phyloP scores from a whole-genome alignment of 2,113 vertebrate genomes.

The Aspidoscelis tigris region DNA sequence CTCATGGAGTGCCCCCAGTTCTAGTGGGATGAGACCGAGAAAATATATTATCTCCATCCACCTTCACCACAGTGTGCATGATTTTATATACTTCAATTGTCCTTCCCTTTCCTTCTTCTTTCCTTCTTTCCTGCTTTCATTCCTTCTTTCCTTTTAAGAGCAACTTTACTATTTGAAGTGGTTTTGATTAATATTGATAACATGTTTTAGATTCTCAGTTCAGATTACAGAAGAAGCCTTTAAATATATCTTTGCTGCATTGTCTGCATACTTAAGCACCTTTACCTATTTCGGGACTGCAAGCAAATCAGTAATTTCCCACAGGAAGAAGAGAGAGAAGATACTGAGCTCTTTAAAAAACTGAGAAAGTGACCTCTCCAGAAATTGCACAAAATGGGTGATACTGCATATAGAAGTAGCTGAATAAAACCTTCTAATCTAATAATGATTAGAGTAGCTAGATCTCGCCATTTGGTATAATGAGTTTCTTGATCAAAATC shows the following conservation, averaged over 20 bases:
- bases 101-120: no score
- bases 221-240: conserved; percentile 53
- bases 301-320: conserved; percentile 23
- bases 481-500: conserved; percentile 54
- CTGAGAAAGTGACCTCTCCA: conserved; percentile 41
- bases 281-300: conserved; percentile 3
- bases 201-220: conserved; percentile 59
- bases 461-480: conserved; percentile 52
- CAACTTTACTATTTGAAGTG: conserved; percentile 2
- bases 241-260: conserved; percentile 48
- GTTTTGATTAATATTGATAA: conserved; percentile 66
- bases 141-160: accelerated
- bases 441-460: conserved; percentile 62
- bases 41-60: no score
- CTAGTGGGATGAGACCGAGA: no score
- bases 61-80: no score
- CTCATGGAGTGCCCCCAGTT: no score
- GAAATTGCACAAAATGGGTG: conserved; percentile 44
- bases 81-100: no score
- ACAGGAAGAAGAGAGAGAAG: conserved; percentile 1
- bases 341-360: not conserved
- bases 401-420: conserved; percentile 59
- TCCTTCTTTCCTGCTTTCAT: no score
- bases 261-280: conserved; percentile 61
- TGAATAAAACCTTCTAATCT: conserved; percentile 66